Conservation (phyloP, 2,113 vertebrate species). For the Dasyprocta punctata region DNA sequence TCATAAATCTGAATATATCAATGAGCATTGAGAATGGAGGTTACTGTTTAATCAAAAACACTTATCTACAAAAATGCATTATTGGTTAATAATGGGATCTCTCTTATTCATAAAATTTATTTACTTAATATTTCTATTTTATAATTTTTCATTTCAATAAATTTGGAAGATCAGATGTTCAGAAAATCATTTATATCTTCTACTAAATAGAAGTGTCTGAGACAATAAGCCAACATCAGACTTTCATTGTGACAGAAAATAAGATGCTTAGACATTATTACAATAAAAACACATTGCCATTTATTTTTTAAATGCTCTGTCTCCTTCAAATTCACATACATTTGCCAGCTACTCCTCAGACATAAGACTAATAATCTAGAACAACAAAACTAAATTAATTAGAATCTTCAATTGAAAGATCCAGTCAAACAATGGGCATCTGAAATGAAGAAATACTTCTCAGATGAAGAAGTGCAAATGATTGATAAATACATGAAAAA, state of each 20-base stretch:
- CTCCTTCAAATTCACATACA: neutral
- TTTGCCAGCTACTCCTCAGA: neutral
- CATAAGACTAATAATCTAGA: neutral
- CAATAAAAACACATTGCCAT: neutral
- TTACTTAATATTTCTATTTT: conserved; percentile 71
- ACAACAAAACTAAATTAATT: neutral
- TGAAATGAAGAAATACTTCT: neutral
- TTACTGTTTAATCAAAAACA: conserved; percentile 46
- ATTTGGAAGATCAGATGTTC: conserved; percentile 37
- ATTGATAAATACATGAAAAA: neutral
- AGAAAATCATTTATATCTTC: conserved; percentile 58
- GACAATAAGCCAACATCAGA: conserved; percentile 23
- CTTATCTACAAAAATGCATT: conserved; percentile 48
- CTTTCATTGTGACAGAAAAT: neutral
- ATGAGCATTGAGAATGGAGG: conserved; percentile 59
- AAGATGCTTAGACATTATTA: neutral
- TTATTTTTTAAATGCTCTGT: neutral
- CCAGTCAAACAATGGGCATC: neutral
- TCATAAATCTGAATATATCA: conserved; percentile 59
- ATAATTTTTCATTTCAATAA: conserved; percentile 49
- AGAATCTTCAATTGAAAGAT: neutral
- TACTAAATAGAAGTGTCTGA: conserved; percentile 60
- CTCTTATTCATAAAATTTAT: conserved; percentile 68
- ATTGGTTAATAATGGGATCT: conserved; percentile 46
- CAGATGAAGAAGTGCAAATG: neutral